Percentiles rank a stretch among this genome's conserved stretches.
Evolutionary conservation across 1,140 invertebrate species (phyloP).

Genomic region (Zaprionus capensis): DNA sequence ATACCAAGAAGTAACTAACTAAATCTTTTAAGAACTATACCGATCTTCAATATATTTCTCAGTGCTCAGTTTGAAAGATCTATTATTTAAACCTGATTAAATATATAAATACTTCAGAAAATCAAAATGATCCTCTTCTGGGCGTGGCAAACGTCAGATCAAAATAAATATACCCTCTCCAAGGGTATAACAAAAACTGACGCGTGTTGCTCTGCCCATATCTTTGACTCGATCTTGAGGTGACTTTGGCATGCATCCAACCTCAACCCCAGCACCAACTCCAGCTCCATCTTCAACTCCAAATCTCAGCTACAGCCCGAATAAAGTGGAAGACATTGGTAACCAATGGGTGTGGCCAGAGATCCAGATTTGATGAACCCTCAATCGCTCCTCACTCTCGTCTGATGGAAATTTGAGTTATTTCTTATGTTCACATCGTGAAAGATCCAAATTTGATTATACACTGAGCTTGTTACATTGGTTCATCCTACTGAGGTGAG

Average conservation of each 20-base stretch:
- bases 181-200: constrained; percentile 36
- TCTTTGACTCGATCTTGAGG: constrained; percentile 67
- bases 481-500: too few species aligned
- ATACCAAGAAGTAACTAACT: too few species aligned
- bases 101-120: too few species aligned
- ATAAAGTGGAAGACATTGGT: constrained; percentile 4
- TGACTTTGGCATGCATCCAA: constrained; percentile 38
- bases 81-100: too few species aligned
- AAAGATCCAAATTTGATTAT: not conserved
- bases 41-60: too few species aligned
- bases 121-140: not conserved
- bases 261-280: constrained; percentile 11
- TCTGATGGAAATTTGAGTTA: not conserved
- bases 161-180: not conserved
- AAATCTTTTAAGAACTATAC: too few species aligned
- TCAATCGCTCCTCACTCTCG: not conserved
- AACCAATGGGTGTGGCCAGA: not conserved
- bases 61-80: too few species aligned
- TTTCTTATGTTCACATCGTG: not conserved
- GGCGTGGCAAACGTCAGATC: not conserved
- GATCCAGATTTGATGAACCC: constrained; percentile 5
- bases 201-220: constrained; percentile 60
- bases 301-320: not conserved
- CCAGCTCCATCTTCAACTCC: constrained; percentile 15
- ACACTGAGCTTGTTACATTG: not conserved